Evolutionary conservation across 2,888 invertebrate genomes (phyloP), one percentile per base, ranked within the genome.

Genomic region (Ptychoptera albimana): DNA sequence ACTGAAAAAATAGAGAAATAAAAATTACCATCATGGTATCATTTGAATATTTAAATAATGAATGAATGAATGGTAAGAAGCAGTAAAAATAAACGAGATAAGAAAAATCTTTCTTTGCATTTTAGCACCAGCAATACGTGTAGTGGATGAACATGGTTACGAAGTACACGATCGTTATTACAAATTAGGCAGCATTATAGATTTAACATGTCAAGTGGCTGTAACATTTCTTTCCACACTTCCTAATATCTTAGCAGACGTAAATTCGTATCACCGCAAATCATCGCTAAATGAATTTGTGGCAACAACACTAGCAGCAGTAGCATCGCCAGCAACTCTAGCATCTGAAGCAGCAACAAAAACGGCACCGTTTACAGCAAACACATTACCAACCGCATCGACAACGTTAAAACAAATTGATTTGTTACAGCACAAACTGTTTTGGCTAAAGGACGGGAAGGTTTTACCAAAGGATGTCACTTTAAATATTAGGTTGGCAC

Each of bases 121-220:
- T 54, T n/a, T 67, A 82, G 82, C 79, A 48, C 81, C 81, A 41
- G 74, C 81, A 48, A 69, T 82, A 50, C 73, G 75, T 52, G 77
- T 82, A 57, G 73, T 79, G 43, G 81, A 80, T 54, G 79, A 81
- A 54, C 75, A 76, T 54, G 76, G 75, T 44, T 74, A 79, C 54
- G 76, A 77, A 59, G 70, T 80, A 43, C 74, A 73, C 54, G 80
- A 80, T 61, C 73, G 77, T 54, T 80, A 79, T 60, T 80, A 79
- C 62, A 80, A 82, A 66, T 74, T 78, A 30, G 82, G 82, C 52
- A 81, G 80, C 60, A 73, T 76, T 45, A 79, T 82, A 52, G 79
- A 80, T 60, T 67, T 82, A 49, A 73, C 75, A 31, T 79, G 79
- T 51, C 62, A 69, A 53, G 67, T 69, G 37, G 65, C 66, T 12